phyloP scores from a whole-genome alignment of 2,888 invertebrate species.

The Callyntrura guangdongensis region DNA sequence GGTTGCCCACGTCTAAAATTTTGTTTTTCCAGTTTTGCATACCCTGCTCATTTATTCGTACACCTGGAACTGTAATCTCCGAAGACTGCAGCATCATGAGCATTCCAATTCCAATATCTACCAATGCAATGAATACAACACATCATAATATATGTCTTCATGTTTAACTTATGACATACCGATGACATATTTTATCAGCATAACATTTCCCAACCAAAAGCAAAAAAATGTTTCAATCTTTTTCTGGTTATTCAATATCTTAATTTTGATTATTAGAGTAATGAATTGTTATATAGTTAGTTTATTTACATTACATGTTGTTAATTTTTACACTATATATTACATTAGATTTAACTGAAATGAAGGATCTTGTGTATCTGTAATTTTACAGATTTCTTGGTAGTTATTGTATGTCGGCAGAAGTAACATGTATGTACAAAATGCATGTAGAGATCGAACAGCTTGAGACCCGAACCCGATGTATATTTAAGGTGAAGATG shows the following conservation, averaged over 20 bases:
- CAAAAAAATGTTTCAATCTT: slow-evolving; percentile 15
- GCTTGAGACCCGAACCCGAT: too few species aligned
- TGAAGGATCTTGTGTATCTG: background rate
- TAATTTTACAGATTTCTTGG: too few species aligned
- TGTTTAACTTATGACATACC: slow-evolving; percentile 17
- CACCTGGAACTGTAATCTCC: slow-evolving; percentile 83
- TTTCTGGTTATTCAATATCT: background rate
- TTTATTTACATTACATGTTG: slow-evolving; percentile 25
- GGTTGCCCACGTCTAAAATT: slow-evolving; percentile 72
- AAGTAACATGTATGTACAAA: background rate
- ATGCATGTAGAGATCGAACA: background rate
- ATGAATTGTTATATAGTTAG: slow-evolving; percentile 2
- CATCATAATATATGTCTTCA: slow-evolving; percentile 39
- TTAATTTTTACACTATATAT: slow-evolving; percentile 17
- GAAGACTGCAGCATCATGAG: slow-evolving; percentile 84
- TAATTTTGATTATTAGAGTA: slow-evolving; percentile 15
- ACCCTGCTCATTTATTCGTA: slow-evolving; percentile 84
- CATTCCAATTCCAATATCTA: slow-evolving; percentile 84
- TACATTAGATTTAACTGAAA: background rate
- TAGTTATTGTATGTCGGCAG: too few species aligned
- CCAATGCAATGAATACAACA: slow-evolving; percentile 68
- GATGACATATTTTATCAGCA: background rate
- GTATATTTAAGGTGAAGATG: too few species aligned
- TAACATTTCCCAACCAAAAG: slow-evolving; percentile 23
- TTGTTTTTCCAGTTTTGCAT: slow-evolving; percentile 68